These are phyloP conservation scores for Caligus rogercresseyi DNA, from an alignment of 1,140 invertebrate species.

Conservation along the genomic window DNA sequence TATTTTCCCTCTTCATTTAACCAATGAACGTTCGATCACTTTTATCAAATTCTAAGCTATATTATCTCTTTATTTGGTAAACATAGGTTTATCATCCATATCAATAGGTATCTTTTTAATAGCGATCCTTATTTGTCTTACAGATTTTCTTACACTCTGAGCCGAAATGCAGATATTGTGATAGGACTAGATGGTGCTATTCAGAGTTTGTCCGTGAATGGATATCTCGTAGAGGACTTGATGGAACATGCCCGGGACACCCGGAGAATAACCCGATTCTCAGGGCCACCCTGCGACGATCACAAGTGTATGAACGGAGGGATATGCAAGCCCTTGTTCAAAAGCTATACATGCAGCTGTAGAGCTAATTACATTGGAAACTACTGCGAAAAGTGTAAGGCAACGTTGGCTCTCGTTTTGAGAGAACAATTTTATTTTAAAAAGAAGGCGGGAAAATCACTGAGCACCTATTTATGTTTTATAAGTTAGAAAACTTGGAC, in stretches of 20 bases:
- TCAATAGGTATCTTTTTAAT: too few relatives aligned
- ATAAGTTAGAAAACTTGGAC: too few relatives aligned
- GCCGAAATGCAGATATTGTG: constrained; percentile 48
- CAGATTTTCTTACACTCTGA: constrained; percentile 45
- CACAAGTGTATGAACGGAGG: constrained; percentile 49
- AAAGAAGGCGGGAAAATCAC: too few relatives aligned
- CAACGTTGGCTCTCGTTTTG: too few relatives aligned
- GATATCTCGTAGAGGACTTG: constrained; percentile 38
- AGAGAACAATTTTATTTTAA: not conserved
- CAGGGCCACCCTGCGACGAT: constrained; percentile 46
- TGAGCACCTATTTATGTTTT: too few relatives aligned
- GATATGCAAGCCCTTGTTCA: constrained; percentile 50
- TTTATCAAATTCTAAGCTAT: too few relatives aligned
- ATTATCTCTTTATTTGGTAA: too few relatives aligned
- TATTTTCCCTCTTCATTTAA: too few relatives aligned
- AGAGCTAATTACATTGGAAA: constrained; percentile 44
- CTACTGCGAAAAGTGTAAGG: constrained; percentile 51
- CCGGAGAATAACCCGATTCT: constrained; percentile 40
- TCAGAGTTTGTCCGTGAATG: constrained; percentile 65
- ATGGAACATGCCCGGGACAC: constrained; percentile 28
- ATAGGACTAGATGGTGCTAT: constrained; percentile 61
- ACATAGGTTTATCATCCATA: too few relatives aligned
- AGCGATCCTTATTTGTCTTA: too few relatives aligned
- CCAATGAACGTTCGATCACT: too few relatives aligned
- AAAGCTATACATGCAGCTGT: constrained; percentile 50